Evolutionary conservation across 1,140 invertebrate species (phyloP), one percentile per base, ranked within the genome.

Genomic region (Leguminivora glycinivorella): DNA sequence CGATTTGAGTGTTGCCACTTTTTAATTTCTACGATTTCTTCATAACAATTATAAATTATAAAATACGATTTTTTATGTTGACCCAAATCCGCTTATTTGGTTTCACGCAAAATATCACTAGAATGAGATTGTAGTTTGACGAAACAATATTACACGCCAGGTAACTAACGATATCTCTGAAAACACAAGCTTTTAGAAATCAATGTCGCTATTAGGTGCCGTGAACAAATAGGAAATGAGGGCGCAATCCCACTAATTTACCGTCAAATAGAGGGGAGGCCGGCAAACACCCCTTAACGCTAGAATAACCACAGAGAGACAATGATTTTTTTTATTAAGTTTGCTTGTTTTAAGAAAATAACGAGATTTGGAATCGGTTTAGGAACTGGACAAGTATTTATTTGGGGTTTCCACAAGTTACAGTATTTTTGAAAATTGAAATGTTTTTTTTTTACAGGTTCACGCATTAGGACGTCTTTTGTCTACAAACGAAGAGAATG

Each of bases 201-300:
- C 58, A 63, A 63, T 63, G 58, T 63, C 58, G 29, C 58, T 63
- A 63, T 68, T 68, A 68, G 67, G 40, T 14, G 67, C 34, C 67
- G 67, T 31, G 40, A 63, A 31, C 67, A 68, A 68, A 68, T 68
- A 68, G 40, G 34, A 40, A 68, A 47, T 34, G 67, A 68, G 67
- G 38, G 31, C 38, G 67, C 67, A 68, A 68, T 68, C 67, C 67
- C 22, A 68, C 67, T 68, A 68, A 68, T 68, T 63, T 68, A 40
- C 67, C 40, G 38, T 47, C 67, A 68, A 68, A 68, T 47, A 68
- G 67, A 40, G 67, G 67, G 58, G 34, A 31, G 67, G 29, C 17
- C 17, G 40, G 67, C 38, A 68, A 68, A 68, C 67, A 68, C 67
- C 34, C 58, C 58, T 63, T 63, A 26, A 31, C 58, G 25, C 14